phyloP scores from a whole-genome alignment of 2,113 vertebrate genomes.

The Sorex fumeus region DNA sequence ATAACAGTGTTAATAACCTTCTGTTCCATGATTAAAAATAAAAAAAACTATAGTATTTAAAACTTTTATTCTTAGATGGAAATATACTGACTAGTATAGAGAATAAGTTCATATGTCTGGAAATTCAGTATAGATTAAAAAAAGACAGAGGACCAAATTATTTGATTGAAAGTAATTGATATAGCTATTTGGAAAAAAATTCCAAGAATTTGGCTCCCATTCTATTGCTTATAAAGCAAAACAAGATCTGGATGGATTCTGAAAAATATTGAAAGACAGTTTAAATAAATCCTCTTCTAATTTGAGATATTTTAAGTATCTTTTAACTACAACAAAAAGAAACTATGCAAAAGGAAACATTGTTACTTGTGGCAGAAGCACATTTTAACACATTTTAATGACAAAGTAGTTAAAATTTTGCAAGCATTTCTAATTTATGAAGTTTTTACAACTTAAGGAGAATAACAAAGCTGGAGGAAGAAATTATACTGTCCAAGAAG shows the following conservation, averaged over 20 bases:
- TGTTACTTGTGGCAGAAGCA: neutral
- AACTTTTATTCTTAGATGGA: constrained; percentile 28
- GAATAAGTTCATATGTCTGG: neutral
- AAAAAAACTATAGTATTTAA: constrained; percentile 26
- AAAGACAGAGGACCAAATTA: constrained; percentile 27
- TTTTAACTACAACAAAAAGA: constrained; percentile 21
- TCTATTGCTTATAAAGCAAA: constrained; percentile 32
- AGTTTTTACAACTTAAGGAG: constrained; percentile 35
- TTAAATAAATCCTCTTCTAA: constrained; percentile 48
- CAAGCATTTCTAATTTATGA: constrained; percentile 8
- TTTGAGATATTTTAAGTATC: constrained; percentile 1
- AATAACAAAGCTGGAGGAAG: constrained; percentile 27
- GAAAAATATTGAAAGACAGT: constrained; percentile 25
- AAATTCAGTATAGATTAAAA: constrained; percentile 21
- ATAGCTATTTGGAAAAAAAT: neutral
- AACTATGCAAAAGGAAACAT: constrained; percentile 8
- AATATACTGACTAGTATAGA: neutral
- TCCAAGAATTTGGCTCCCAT: neutral
- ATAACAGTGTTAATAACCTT: neutral
- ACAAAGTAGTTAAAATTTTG: constrained; percentile 16
- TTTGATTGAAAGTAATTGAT: constrained; percentile 13
- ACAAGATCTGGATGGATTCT: constrained; percentile 32
- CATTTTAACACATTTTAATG: constrained; percentile 51
- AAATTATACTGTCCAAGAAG: neutral
- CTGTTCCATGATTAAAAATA: constrained; percentile 4